A percentile compares a stretch with the other conserved stretches of the same genome.
phyloP scores from a whole-genome alignment of 2,113 vertebrate species.

The Calypte anna region DNA sequence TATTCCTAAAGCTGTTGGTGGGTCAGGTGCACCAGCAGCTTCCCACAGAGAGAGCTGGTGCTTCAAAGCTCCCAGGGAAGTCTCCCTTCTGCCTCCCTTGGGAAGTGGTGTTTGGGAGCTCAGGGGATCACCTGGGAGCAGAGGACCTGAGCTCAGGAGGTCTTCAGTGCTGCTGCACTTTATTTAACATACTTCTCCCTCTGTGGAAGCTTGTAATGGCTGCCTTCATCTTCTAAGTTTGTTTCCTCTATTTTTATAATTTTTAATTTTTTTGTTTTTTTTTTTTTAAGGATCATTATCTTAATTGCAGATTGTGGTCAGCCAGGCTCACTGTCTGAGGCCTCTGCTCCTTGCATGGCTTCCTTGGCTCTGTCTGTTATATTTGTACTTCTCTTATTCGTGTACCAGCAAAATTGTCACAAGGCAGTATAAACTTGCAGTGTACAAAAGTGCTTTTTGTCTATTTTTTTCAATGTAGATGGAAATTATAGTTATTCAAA shows the following conservation, averaged over 20 bases:
- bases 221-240: not conserved
- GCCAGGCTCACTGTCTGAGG: not conserved
- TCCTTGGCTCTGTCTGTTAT: not conserved
- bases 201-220: not conserved
- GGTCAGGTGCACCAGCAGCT: not conserved
- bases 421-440: not conserved
- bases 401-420: not conserved
- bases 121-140: not conserved
- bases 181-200: not conserved
- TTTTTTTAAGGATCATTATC: not conserved
- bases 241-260: not conserved
- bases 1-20: rapidly evolving
- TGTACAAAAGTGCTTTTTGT: not conserved
- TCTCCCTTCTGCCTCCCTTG: not conserved
- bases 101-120: not conserved
- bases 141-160: not conserved
- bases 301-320: not conserved
- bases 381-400: not conserved
- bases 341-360: not conserved
- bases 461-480: not conserved
- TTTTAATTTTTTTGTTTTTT: not conserved
- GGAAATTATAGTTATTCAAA: not conserved
- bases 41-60: not conserved
- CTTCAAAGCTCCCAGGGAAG: not conserved
- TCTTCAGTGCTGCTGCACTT: not conserved